These are phyloP conservation scores for Drosophila mayri DNA, from an alignment of 1,140 invertebrate genomes.

Conservation along the genomic window DNA sequence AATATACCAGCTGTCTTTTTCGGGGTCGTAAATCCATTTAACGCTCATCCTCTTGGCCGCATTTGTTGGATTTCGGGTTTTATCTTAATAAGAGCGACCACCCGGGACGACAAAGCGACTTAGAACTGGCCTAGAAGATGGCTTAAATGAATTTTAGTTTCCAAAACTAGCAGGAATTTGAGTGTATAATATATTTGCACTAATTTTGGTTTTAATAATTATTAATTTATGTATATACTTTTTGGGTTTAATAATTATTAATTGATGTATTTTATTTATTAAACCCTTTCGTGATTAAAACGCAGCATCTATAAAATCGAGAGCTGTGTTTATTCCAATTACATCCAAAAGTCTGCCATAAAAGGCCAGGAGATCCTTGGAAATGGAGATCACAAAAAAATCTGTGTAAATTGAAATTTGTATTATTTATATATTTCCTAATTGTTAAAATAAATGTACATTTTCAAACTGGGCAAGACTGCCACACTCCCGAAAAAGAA, in stretches of 20 bases:
- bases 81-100: slow-evolving; percentile 30
- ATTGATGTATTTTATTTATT: neutral
- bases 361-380: no score
- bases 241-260: neutral
- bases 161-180: neutral
- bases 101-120: slow-evolving; percentile 2
- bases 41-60: slow-evolving; percentile 49
- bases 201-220: neutral
- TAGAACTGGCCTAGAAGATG: neutral
- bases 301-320: no score
- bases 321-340: no score
- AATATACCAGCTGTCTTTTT: slow-evolving; percentile 30
- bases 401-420: no score
- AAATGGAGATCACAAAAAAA: no score
- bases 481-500: no score
- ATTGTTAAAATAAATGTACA: no score
- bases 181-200: neutral
- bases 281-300: no score
- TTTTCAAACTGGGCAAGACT: no score
- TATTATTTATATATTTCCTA: no score
- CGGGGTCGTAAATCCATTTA: slow-evolving; percentile 71
- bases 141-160: neutral
- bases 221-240: neutral
- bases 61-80: slow-evolving; percentile 9
- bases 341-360: no score